Conservation (phyloP, 1,140 invertebrate genomes). For the Lepidurus packardi region DNA sequence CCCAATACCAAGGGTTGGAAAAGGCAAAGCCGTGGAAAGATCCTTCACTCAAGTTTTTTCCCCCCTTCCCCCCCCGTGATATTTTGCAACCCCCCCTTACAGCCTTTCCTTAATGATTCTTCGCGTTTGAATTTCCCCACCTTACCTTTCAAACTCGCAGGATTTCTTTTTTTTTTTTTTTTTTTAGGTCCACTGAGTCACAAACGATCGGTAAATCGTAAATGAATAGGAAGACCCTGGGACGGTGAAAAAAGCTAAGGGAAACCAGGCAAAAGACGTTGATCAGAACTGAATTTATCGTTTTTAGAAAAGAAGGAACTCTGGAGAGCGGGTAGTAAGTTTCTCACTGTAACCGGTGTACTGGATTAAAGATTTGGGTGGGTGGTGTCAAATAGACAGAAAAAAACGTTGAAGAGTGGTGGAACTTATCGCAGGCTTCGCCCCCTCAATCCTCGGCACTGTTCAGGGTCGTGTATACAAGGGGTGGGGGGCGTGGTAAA, state of each 20-base stretch:
- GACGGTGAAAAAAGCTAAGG: not conserved
- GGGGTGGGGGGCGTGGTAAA: slow-evolving; percentile 11
- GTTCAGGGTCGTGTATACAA: slow-evolving; percentile 18
- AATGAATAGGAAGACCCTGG: not conserved
- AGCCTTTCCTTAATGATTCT: not conserved
- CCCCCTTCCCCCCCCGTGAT: not conserved
- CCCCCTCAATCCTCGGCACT: slow-evolving; percentile 20
- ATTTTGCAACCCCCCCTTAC: not conserved
- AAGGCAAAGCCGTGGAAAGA: slow-evolving; percentile 21
- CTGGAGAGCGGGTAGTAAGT: not conserved
- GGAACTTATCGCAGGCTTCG: slow-evolving; percentile 6
- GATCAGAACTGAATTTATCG: no score
- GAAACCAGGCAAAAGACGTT: no score
- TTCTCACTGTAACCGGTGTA: slow-evolving; percentile 15
- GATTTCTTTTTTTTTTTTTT: not conserved
- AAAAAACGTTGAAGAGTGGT: slow-evolving; percentile 22
- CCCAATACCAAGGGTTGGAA: slow-evolving; percentile 21
- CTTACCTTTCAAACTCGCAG: no score
- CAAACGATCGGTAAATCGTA: not conserved
- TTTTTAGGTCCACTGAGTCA: not conserved
- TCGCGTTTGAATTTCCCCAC: no score
- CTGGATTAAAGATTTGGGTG: slow-evolving; percentile 8
- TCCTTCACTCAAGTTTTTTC: not conserved
- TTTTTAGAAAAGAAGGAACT: not conserved
- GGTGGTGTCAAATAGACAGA: slow-evolving; percentile 5